Base-by-base conservation (phyloP, 2,888 invertebrate genomes). In the Agrotis exclamationis region DNA sequence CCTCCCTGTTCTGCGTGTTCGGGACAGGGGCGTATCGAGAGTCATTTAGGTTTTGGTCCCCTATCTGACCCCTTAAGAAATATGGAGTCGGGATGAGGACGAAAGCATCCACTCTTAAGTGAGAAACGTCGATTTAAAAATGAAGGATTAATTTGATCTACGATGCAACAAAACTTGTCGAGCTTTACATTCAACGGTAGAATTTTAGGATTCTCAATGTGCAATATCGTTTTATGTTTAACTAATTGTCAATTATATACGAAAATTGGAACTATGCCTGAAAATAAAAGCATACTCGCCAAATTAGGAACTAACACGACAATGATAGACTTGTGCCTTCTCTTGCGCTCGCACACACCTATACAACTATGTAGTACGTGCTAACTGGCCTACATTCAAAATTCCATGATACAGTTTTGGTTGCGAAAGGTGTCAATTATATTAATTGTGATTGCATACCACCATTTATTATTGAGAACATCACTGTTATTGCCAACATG, bases 11-110 rank as follows among this genome's bases (percentile, higher is more conserved):
- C 88, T 85, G 92, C 90, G 90, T 94, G 95, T 87, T 89, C 65
- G 90, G 88, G 94, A 94, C 94, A 94, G 94, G 94, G 95, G 95
- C 92, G 94, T 92, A 92, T 93, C 90, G 91, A 94, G 92, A 91
- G 93, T 92, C 93, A 90, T 94, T 95, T 91, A 90, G 91, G 89
- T 86, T 89, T 84, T 79, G 85, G 88, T 88, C 87, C 91, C 93
- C 92, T 85, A 88, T 90, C 85, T 89, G 92, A 90, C 90, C 93
- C 91, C 91, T 91, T 86, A 91, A 95, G 94, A 94, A 94, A 92
- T 91, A 93, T 93, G 91, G 88, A 87, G 85, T 88, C 75, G 84
- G 63, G 75, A 76, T 86, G 79, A 87, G 86, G 85, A 85, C 56
- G 70, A 74, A 11, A 65, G 68, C 65, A 74, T 72, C 50, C 68